A percentile compares a stretch with the other conserved stretches of the same genome.
Conservation (phyloP, 2,888 invertebrate species). For the Zhuqinia jingwanae region DNA sequence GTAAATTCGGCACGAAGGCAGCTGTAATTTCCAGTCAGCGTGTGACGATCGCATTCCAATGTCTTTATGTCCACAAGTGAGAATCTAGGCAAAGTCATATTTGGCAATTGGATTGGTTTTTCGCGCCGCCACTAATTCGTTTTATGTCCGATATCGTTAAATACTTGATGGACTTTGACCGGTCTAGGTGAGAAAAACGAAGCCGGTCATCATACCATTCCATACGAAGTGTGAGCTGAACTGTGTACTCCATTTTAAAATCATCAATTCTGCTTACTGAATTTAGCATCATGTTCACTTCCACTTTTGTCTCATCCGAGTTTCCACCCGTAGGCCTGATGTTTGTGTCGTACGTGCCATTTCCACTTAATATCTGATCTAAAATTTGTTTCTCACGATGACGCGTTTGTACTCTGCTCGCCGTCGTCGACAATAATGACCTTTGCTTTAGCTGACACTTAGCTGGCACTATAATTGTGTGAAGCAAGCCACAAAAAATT, state of each 20-base stretch:
- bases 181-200: slow-evolving; percentile 41
- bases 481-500: slow-evolving; percentile 20
- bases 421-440: background rate
- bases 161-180: slow-evolving; percentile 39
- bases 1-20: slow-evolving; percentile 82
- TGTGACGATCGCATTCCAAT: slow-evolving; percentile 97
- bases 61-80: slow-evolving; percentile 96
- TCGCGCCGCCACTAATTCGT: slow-evolving; percentile 91
- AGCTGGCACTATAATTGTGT: slow-evolving; percentile 17
- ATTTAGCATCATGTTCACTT: slow-evolving; percentile 96
- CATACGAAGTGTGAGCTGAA: slow-evolving; percentile 65
- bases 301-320: slow-evolving; percentile 90
- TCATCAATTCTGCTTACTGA: slow-evolving; percentile 99
- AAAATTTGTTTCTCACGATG: slow-evolving; percentile 88
- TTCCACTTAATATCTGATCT: slow-evolving; percentile 90
- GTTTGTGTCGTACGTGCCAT: slow-evolving; percentile 92
- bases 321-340: slow-evolving; percentile 93
- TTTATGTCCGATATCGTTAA: slow-evolving; percentile 64
- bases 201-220: slow-evolving; percentile 71
- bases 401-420: slow-evolving; percentile 87
- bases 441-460: slow-evolving; percentile 8
- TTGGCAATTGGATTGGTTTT: slow-evolving; percentile 96
- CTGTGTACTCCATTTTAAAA: slow-evolving; percentile 90
- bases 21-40: slow-evolving; percentile 91
- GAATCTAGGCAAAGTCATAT: slow-evolving; percentile 95